A percentile compares a stretch with the other conserved stretches of the same genome.
These are phyloP conservation scores for Oscheius sp. DNA, from an alignment of 1,140 invertebrate genomes.

Conservation along the genomic window DNA sequence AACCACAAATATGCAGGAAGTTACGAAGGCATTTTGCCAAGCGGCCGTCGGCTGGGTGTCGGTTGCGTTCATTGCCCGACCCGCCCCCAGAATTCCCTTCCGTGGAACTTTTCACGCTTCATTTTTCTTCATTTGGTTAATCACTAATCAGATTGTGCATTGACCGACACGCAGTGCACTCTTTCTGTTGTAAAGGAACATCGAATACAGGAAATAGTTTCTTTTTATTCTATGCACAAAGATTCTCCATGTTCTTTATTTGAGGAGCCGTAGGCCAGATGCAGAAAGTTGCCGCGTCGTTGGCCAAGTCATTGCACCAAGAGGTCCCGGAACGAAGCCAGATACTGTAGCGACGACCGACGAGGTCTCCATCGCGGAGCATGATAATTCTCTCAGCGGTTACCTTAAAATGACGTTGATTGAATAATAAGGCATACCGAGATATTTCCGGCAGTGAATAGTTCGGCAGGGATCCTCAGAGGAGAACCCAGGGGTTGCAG, in stretches of 20 bases:
- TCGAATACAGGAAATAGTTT: too few species aligned
- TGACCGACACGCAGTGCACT: too few species aligned
- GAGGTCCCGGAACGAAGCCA: slow-evolving; percentile 10
- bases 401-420: neutral
- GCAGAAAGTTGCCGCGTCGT: slow-evolving; percentile 16
- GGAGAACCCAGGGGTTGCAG: neutral
- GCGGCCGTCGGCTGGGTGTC: neutral
- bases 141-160: too few species aligned
- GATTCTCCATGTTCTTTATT: slow-evolving; percentile 1
- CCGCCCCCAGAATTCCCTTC: too few species aligned
- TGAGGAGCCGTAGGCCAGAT: slow-evolving; percentile 30
- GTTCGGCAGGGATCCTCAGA: slow-evolving; percentile 1
- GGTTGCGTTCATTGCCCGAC: neutral
- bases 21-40: neutral
- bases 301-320: neutral
- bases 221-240: too few species aligned
- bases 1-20: neutral
- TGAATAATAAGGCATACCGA: neutral
- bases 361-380: slow-evolving; percentile 26
- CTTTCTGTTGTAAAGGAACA: too few species aligned
- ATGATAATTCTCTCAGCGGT: slow-evolving; percentile 20
- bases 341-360: slow-evolving; percentile 24
- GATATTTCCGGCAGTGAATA: slow-evolving; percentile 21
- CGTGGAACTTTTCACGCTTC: too few species aligned
- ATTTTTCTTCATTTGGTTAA: too few species aligned